Evolutionary conservation across 2,113 vertebrate species (phyloP).

Genomic region (Grallaria varia): DNA sequence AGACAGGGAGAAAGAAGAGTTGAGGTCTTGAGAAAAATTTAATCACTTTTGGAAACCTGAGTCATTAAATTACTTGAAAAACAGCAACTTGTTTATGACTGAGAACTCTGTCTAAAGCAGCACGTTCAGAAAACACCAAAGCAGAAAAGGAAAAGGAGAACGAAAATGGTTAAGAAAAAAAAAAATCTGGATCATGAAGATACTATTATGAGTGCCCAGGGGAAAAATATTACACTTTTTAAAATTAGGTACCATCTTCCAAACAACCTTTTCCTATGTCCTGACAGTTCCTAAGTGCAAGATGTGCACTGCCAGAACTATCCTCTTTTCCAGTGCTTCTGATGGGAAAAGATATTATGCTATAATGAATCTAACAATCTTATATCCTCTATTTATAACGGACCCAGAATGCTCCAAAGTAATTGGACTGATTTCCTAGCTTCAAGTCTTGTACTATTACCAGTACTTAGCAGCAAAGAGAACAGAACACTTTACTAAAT

Average conservation of each 20-base stretch:
- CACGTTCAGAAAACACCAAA: background rate
- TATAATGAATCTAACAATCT: background rate
- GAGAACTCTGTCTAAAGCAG: background rate
- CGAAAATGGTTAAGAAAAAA: constrained; percentile 22
- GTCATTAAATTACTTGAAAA: background rate
- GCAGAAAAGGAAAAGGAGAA: background rate
- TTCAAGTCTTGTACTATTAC: constrained; percentile 7
- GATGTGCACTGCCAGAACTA: background rate
- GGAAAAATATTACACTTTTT: constrained; percentile 39
- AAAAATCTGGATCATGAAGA: background rate
- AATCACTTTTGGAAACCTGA: background rate
- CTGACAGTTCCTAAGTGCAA: constrained; percentile 5
- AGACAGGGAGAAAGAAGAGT: background rate
- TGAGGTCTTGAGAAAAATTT: background rate
- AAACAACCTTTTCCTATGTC: constrained; percentile 25
- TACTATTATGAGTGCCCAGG: constrained; percentile 6
- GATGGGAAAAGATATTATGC: constrained; percentile 6
- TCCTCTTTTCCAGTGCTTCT: background rate
- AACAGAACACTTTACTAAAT: background rate
- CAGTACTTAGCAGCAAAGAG: background rate
- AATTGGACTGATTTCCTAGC: constrained; percentile 1
- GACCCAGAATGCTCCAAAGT: constrained; percentile 10
- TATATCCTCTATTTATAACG: background rate
- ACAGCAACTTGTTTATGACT: background rate
- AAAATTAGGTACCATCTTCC: constrained; percentile 20